Base-by-base conservation (phyloP, 1,140 invertebrate species). In the Drosophila tropicalis region DNA sequence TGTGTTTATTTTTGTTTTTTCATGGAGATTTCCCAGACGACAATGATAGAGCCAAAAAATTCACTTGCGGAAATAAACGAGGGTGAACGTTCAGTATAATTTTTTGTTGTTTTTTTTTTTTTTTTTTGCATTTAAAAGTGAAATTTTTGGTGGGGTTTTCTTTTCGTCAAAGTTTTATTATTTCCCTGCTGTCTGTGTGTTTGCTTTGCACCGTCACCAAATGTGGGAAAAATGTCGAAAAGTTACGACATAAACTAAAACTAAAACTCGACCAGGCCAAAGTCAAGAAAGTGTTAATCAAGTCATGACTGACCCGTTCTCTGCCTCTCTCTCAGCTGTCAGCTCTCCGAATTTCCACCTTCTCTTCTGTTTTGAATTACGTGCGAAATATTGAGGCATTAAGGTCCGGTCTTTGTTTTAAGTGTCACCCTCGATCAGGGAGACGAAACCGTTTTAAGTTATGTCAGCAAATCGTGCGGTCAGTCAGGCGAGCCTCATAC, bases 31-130 rank as follows among this genome's bases (percentile, higher is more conserved):
- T 54, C 40, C 34, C 57, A 61, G 58, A 68, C 79, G 75, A 76
- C 83, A 82, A 83, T 79, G 79, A 86, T 79, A 83, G 77, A 70
- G 76, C 76, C 72, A 7, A 82, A 85, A 29, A 86, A 86, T 57
- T 56, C 72, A 83, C 81, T 89, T 90, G 85, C 84, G 84, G 84
- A 89, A 89, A 90, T 89, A 89, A 89, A 79, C 84, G 85, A 89
- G 89, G 84, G 85, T 90, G 85, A 89, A 90, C 85, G 81, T 90
- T 51, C 44, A 51, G 17, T 22, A 17, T 25, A 40, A 9, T 65
- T 39, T 22, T 17, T 39, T 32, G 47, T 22, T 22, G n/a, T n/a
- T n/a, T 22, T 1, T 19, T 29, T 51, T 44, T 57, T 57, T 57
- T 66, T 17, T 75, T 89, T 84, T 84, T 76, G 84, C 84, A 90